These are phyloP conservation scores for Brachionus asplanchnoidis DNA, from an alignment of 1,140 invertebrate species.

Conservation along the genomic window DNA sequence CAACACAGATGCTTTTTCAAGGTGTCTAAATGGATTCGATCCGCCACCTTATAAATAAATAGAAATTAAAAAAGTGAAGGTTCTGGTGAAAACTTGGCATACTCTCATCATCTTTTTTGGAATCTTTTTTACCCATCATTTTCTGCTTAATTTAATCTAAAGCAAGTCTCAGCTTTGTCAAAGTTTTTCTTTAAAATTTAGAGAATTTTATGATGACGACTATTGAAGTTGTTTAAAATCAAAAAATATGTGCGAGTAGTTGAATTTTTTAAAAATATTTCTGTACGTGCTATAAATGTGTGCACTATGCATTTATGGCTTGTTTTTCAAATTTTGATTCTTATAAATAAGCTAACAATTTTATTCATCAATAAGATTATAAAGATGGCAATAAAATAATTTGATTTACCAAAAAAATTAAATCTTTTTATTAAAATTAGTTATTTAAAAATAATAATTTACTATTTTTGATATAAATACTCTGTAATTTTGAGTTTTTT, in stretches of 20 bases:
- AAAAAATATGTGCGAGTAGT: not conserved
- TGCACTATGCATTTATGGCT: not conserved
- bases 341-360: not conserved
- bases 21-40: constrained; percentile 28
- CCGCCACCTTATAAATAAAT: not conserved
- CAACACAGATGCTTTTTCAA: constrained; percentile 31
- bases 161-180: not conserved
- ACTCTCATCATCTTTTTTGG: constrained; percentile 32
- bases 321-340: not conserved
- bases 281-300: not conserved
- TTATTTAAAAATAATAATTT: too few relatives aligned
- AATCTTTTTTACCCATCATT: constrained; percentile 35
- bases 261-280: constrained; percentile 25
- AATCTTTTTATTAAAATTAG: too few relatives aligned
- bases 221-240: not conserved
- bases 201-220: not conserved
- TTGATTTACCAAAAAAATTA: too few relatives aligned
- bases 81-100: not conserved
- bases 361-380: not conserved
- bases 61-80: not conserved
- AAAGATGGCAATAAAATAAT: not conserved
- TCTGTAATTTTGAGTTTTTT: too few relatives aligned
- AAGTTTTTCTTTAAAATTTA: not conserved
- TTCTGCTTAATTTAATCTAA: not conserved
- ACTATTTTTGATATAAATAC: too few relatives aligned